Evolutionary conservation across 2,888 invertebrate species (phyloP), one percentile per base, ranked within the genome.

Genomic region (Pseudococcus longispinus): DNA sequence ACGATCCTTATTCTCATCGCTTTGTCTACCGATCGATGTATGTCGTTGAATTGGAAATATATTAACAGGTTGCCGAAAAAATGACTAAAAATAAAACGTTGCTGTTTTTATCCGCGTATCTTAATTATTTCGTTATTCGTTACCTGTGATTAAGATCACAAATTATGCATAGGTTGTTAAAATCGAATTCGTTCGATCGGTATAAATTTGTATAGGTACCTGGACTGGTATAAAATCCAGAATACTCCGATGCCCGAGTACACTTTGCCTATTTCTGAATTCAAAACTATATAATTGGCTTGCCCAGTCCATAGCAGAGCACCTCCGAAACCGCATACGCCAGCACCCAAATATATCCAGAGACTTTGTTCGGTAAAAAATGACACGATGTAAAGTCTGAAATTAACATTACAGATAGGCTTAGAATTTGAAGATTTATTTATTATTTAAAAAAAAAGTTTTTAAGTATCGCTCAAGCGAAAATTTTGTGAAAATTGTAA

Each of bases 251-350:
- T 96, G 91, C 98, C 98, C 89, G 98, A 93, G 8, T 96, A 95
- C 90, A 98, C 97, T 0, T 96, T 98, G 0, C 94, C 93, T 0
- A 93, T 91, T 88, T 95, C 94, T 89, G 98, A 98, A 92, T 98
- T 98, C 87, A 96, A 92, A 0, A 98, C 96, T 85, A 98, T 91
- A 90, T 95, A 96, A 89, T 94, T 95, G 44, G 98, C 98, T 91
- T 98, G 98, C 0, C 96, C 96, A 0, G 98, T 98, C 98, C 98
- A 98, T 88, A 98, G 95, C 80, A 97, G 92, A 4, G 98, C 97
- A 0, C 98, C 98, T 83, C 97, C 98, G 4, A 96, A 92, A 84
- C 98, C 98, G 82, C 98, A 93, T 55, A 97, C 89, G 15, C 93
- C 95, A 89, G 98, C 60, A 8, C 86, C 85, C 1, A 83, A n/a